A percentile compares a stretch with the other conserved stretches of the same genome.
Conservation (phyloP, 64 coral and sea anemone genomes). For the Montipora capricornis region DNA sequence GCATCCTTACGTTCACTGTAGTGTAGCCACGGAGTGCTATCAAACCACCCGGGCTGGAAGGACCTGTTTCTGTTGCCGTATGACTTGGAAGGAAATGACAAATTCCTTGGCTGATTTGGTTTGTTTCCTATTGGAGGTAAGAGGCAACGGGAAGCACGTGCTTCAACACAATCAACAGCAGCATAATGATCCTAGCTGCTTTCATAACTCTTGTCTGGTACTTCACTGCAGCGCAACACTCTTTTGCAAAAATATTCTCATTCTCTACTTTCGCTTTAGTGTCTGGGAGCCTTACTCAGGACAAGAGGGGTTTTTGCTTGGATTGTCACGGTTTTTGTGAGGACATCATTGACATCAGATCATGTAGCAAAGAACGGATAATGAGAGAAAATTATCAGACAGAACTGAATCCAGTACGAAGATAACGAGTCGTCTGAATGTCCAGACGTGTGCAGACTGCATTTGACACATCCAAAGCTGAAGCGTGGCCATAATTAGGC, state of each 20-base stretch:
- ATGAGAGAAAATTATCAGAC: too few species aligned
- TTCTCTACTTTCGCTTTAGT: constrained; percentile 10
- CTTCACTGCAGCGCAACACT: constrained; percentile 11
- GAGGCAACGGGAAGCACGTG: background rate
- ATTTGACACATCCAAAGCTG: too few species aligned
- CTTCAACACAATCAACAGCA: constrained; percentile 10
- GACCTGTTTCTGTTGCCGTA: constrained; percentile 15
- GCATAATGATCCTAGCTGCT: constrained; percentile 1
- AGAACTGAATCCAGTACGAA: too few species aligned
- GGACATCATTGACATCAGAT: constrained; percentile 49
- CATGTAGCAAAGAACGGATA: constrained; percentile 19
- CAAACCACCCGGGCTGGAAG: background rate
- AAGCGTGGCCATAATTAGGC: too few species aligned
- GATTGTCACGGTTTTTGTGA: constrained; percentile 49
- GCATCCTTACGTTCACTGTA: too few species aligned
- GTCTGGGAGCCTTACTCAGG: constrained; percentile 49
- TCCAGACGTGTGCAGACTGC: too few species aligned
- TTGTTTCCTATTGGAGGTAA: constrained; percentile 54
- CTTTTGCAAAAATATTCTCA: constrained; percentile 1
- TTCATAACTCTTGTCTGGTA: constrained; percentile 15
- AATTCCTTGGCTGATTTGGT: constrained; percentile 57
- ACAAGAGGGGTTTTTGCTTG: constrained; percentile 65
- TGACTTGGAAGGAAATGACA: constrained; percentile 58
- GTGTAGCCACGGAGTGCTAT: too few species aligned
- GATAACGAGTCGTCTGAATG: too few species aligned